A percentile compares a stretch with the other conserved stretches of the same genome.
Conservation (phyloP, 2,113 vertebrate genomes). For the Recurvirostra avosetta region DNA sequence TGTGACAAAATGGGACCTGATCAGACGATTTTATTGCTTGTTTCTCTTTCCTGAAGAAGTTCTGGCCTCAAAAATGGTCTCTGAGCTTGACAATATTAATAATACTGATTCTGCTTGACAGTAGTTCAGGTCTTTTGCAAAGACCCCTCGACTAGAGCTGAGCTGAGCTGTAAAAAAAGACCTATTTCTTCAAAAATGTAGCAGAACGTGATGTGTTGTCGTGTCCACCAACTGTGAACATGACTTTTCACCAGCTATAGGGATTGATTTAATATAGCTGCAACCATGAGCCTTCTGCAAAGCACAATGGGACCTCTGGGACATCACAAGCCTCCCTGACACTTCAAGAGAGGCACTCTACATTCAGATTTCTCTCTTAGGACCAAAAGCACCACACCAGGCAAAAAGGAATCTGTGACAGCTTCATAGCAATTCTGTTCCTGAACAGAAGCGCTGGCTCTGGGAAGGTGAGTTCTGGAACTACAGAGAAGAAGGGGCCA, state of each 20-base stretch:
- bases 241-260: slow-evolving; percentile 1
- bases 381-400: neutral
- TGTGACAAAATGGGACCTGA: neutral
- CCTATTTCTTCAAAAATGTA: neutral
- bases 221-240: neutral
- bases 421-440: neutral
- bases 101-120: neutral
- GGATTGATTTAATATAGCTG: neutral
- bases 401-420: neutral
- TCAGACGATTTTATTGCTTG: neutral
- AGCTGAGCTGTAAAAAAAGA: neutral
- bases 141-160: neutral
- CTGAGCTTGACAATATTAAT: neutral
- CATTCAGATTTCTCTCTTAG: neutral
- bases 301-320: neutral
- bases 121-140: neutral
- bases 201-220: neutral
- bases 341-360: neutral
- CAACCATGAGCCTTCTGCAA: neutral
- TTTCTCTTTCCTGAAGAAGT: neutral
- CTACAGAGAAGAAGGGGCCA: neutral
- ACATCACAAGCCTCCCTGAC: neutral
- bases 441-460: neutral
- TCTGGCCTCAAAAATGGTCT: neutral
- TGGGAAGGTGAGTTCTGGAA: neutral